These are phyloP conservation scores for Minunthozetes semirufus DNA, from an alignment of 2,888 invertebrate genomes.

Conservation along the genomic window DNA sequence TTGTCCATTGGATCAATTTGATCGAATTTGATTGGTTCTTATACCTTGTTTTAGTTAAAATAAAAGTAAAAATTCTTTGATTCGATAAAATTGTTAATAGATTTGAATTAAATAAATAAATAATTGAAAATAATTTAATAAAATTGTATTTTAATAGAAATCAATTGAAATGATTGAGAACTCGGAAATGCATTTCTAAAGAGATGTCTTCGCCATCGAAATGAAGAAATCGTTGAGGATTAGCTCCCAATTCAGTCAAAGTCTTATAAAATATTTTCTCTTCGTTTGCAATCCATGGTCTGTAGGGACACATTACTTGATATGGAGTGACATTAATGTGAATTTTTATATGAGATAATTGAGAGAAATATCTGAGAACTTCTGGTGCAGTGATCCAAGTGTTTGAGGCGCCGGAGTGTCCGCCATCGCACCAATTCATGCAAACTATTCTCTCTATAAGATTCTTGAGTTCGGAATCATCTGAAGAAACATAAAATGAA, in stretches of 20 bases:
- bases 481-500: conserved; percentile 49
- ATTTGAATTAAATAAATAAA: not conserved
- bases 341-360: conserved; percentile 62
- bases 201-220: conserved; percentile 56
- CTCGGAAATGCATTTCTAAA: conserved; percentile 69
- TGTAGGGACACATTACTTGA: conserved; percentile 68
- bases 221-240: conserved; percentile 59
- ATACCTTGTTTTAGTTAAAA: no score
- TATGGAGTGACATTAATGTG: conserved; percentile 83
- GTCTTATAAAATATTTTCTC: conserved; percentile 66
- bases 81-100: not conserved
- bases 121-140: not conserved
- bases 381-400: conserved; percentile 76
- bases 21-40: no score
- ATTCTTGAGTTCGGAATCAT: conserved; percentile 43
- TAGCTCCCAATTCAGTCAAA: conserved; percentile 61
- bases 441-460: conserved; percentile 55
- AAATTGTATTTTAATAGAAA: not conserved
- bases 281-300: conserved; percentile 78
- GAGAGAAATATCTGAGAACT: conserved; percentile 64
- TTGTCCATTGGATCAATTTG: no score
- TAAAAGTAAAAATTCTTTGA: no score
- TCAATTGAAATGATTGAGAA: conserved; percentile 51
- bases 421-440: conserved; percentile 87
- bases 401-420: conserved; percentile 77